Conservation (phyloP, 2,797 vertebrate genomes). For the Carduelis carduelis region DNA sequence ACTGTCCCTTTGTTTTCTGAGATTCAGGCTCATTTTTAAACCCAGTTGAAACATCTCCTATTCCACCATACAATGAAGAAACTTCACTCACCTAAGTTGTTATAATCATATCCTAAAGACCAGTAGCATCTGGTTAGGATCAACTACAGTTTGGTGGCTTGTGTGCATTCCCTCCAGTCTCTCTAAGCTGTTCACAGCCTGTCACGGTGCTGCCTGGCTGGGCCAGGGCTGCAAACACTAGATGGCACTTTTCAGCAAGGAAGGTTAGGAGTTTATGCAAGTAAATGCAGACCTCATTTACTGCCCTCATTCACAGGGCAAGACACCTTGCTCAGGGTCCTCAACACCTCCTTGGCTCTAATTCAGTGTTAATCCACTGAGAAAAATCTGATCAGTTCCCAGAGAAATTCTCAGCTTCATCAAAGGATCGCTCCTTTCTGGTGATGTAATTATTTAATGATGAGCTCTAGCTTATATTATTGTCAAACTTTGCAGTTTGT, state of each 20-base stretch:
- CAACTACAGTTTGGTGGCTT: not conserved
- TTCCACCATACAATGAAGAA: not conserved
- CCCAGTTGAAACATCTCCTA: not conserved
- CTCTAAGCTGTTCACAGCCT: not conserved
- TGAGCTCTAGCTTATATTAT: not conserved
- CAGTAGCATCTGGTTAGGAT: not conserved
- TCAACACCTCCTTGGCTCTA: not conserved
- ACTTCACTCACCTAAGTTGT: not conserved
- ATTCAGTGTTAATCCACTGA: not conserved
- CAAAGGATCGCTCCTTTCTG: not conserved
- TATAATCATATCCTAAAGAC: not conserved
- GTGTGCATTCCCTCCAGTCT: not conserved
- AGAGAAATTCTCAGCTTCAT: not conserved
- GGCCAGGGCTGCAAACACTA: constrained; percentile 49
- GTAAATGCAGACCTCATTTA: not conserved
- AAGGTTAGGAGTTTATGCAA: constrained; percentile 31
- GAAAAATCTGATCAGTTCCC: not conserved
- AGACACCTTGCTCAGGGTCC: not conserved
- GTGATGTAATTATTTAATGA: not conserved
- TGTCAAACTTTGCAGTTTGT: not conserved
- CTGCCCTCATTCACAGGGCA: not conserved
- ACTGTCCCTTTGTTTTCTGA: not conserved
- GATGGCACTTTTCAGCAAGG: constrained; percentile 72
- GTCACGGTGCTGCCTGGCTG: not conserved
- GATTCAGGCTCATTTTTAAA: not conserved